A percentile compares a stretch with the other conserved stretches of the same genome.
phyloP scores from a whole-genome alignment of 2,113 vertebrate genomes.

The Hepsetus odoe region DNA sequence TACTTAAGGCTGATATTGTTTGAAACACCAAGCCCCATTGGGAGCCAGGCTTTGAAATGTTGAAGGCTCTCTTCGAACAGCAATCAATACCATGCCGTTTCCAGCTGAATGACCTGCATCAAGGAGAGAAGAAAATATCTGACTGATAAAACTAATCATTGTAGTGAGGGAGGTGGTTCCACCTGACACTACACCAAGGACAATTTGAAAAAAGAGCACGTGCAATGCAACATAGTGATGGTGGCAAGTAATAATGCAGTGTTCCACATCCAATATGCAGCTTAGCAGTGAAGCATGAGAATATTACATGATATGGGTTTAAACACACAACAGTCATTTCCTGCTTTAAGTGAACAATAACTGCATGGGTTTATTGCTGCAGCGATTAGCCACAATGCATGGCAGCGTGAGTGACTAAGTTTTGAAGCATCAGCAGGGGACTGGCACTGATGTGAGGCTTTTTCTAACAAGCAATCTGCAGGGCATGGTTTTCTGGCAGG shows the following conservation, averaged over 20 bases:
- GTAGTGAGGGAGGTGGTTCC: background rate
- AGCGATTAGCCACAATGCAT: background rate
- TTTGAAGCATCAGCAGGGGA: slow-evolving; percentile 46
- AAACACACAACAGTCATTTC: background rate
- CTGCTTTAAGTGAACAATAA: background rate
- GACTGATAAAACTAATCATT: background rate
- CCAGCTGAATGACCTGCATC: background rate
- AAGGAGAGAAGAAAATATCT: background rate
- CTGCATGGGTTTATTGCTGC: background rate
- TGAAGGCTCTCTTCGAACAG: too few species aligned
- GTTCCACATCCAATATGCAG: too few species aligned
- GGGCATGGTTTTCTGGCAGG: slow-evolving; percentile 51
- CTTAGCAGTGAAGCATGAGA: background rate
- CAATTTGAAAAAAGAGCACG: too few species aligned
- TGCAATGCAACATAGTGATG: background rate
- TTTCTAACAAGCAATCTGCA: slow-evolving; percentile 25
- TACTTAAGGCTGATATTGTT: background rate
- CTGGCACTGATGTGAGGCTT: slow-evolving; percentile 45
- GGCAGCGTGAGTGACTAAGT: slow-evolving; percentile 4
- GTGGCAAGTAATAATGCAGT: background rate
- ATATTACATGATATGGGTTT: background rate
- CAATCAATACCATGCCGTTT: too few species aligned
- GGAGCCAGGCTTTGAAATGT: background rate
- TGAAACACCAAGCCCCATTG: background rate
- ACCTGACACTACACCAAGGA: background rate